Evolutionary conservation across 2,113 vertebrate genomes (phyloP).

Genomic region (Callospermophilus lateralis): DNA sequence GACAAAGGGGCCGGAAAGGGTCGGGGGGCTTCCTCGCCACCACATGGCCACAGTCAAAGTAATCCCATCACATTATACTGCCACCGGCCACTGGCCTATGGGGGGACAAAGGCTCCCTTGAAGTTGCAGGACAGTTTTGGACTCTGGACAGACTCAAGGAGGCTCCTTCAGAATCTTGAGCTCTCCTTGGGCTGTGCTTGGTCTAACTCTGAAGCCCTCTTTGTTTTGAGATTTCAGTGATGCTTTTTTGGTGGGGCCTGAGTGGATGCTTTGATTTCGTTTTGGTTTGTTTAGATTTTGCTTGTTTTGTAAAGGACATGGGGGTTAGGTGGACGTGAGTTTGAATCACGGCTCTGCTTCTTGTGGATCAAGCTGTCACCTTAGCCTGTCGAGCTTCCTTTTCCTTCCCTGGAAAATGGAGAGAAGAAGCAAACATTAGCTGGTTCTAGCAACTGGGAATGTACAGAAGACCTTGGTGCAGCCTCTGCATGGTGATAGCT

Average conservation of each 20-base stretch:
- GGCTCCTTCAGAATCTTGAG: background rate
- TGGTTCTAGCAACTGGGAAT: background rate
- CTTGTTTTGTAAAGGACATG: background rate
- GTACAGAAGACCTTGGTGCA: background rate
- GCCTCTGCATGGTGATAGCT: background rate
- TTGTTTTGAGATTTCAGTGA: background rate
- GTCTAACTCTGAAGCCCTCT: background rate
- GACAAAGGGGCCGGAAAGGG: constrained; percentile 66
- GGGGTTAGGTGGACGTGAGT: background rate
- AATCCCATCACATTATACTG: background rate
- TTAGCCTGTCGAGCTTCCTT: background rate
- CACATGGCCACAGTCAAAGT: constrained; percentile 77
- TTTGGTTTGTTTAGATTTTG: background rate
- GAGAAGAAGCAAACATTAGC: background rate
- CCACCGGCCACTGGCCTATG: background rate
- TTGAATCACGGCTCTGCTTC: background rate
- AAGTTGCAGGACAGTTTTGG: background rate
- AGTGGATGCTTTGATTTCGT: background rate
- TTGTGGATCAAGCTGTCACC: background rate
- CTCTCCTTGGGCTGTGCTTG: background rate
- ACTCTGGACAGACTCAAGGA: background rate
- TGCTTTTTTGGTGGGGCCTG: background rate
- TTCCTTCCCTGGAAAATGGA: background rate
- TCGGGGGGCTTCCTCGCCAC: constrained; percentile 52
- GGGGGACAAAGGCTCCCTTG: constrained; percentile 6